Evolutionary conservation across 1,140 invertebrate species (phyloP), one percentile per base, ranked within the genome.

Genomic region (Streblospio benedicti): DNA sequence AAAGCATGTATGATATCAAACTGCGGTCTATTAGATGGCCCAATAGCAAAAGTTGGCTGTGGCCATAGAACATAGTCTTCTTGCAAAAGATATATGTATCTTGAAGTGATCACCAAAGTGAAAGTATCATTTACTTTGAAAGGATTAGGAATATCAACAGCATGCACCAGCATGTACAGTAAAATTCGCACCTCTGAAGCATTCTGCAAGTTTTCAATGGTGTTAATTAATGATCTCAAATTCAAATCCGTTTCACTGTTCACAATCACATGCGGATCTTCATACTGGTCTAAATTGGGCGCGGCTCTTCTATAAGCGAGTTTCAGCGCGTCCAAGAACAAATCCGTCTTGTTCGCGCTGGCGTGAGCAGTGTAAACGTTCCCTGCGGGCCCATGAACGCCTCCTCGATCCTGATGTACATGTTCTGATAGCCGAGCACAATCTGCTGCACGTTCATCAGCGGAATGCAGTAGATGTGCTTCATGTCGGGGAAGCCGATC

Each of bases 371-470:
- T 9, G 66, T 69, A 63, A 73, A 72, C 16, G 68, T 71, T 18
- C 72, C 73, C 52, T 64, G 62, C 1, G 69, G 60, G 0, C 68
- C 70, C 30, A 75, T 68, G 62, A 73, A 75, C 6, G 72, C 69
- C 63, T 75, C 73, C 52, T 75, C 73, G 2, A 76, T 38, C 2
- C 71, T 57, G 6, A 75, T 56, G 61, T 65, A 75, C 50, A 67
- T 66, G 47, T 69, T 65, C 55, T 69, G 69, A 2, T 68, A 63
- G 1, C 74, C 74, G 31, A 72, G 55, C 25, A 75, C 52, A 5
- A 74, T 59, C 55, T 73, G 68, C 35, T 74, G 67, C 18, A 76
- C 65, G 64, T 74, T 73, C 28, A 63, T 59, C 12, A 75, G 55
- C 2, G 70, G 69, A 3, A 76, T 59, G 43, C 32, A 51, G 5